Evolutionary conservation across 1,140 invertebrate species (phyloP).

Genomic region (Anoplophora glabripennis): DNA sequence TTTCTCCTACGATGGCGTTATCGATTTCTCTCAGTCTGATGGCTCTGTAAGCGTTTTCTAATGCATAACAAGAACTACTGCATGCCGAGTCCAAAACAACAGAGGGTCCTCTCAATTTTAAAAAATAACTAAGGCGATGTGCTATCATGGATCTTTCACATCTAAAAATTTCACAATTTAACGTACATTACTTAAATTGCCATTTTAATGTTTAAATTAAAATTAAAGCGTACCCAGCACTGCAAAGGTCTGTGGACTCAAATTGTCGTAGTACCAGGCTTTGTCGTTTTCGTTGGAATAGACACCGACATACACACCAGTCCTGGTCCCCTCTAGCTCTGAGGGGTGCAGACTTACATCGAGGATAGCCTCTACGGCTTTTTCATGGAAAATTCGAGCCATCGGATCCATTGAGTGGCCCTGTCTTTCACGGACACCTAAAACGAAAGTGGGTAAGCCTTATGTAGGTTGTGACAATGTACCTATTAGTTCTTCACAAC

Average conservation of each 20-base stretch:
- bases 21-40: conserved; percentile 79
- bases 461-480: no score
- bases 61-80: conserved; percentile 80
- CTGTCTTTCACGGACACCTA: conserved; percentile 72
- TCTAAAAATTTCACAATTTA: conserved; percentile 41
- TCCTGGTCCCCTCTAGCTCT: conserved; percentile 66
- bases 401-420: conserved; percentile 87
- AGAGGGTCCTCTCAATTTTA: conserved; percentile 73
- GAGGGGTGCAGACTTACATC: conserved; percentile 73
- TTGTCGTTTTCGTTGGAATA: conserved; percentile 76
- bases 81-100: conserved; percentile 86
- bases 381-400: conserved; percentile 79
- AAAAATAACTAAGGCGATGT: conserved; percentile 79
- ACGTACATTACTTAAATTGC: no score
- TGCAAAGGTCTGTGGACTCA: conserved; percentile 57
- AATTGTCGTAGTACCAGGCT: conserved; percentile 66
- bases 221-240: no score
- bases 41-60: conserved; percentile 77
- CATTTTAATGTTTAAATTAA: no score
- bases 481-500: no score
- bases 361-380: conserved; percentile 81
- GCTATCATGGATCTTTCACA: conserved; percentile 89
- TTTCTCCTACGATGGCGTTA: conserved; percentile 81
- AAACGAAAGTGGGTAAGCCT: not conserved
- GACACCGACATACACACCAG: conserved; percentile 77